Percentiles rank a stretch among this genome's conserved stretches.
Evolutionary conservation across 2,113 vertebrate genomes (phyloP).

Genomic region (Amia ocellicauda): DNA sequence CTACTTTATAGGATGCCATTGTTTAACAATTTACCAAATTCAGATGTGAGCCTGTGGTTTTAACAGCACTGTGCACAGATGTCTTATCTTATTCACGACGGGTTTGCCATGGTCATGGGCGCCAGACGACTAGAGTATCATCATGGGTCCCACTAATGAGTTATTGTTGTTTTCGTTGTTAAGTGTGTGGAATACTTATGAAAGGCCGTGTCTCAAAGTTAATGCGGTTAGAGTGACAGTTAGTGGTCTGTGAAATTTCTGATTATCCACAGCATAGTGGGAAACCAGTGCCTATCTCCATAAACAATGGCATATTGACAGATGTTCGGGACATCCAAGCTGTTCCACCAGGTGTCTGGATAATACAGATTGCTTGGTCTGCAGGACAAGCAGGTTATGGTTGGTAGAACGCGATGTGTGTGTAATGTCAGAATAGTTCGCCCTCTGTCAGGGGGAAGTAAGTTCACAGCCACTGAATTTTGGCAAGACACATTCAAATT

Average conservation of each 20-base stretch:
- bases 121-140: slow-evolving; percentile 13
- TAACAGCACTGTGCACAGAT: background rate
- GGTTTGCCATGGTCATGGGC: background rate
- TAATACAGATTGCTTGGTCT: no score
- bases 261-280: slow-evolving; percentile 16
- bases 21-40: no score
- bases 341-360: background rate
- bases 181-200: background rate
- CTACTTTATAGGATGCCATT: no score
- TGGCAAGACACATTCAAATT: background rate
- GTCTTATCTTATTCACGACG: slow-evolving; percentile 4
- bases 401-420: background rate
- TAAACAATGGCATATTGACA: background rate
- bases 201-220: background rate
- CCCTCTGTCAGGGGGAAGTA: background rate
- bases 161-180: slow-evolving; percentile 4
- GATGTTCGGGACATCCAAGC: slow-evolving; percentile 12
- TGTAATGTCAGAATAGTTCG: background rate
- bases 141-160: slow-evolving; percentile 7
- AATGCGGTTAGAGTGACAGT: slow-evolving; percentile 14
- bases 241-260: slow-evolving; percentile 19
- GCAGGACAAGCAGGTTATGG: background rate
- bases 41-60: background rate
- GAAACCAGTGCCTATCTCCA: background rate
- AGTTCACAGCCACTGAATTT: background rate